phyloP scores from a whole-genome alignment of 2,113 vertebrate genomes.

The Aix galericulata region DNA sequence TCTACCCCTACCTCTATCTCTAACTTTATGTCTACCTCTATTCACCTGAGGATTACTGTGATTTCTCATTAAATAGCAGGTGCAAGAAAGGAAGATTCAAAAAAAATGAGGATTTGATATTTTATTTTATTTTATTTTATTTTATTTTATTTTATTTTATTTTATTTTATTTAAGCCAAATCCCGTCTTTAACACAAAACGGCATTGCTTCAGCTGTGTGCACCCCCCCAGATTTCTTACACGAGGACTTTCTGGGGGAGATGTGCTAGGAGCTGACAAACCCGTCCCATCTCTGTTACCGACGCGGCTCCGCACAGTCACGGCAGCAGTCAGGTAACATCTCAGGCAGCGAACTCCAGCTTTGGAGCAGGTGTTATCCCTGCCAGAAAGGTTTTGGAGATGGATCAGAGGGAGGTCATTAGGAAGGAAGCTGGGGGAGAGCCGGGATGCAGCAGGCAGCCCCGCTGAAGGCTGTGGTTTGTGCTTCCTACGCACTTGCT shows the following conservation, averaged over 20 bases:
- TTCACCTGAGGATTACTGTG: background rate
- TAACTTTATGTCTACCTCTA: background rate
- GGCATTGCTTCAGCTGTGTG: background rate
- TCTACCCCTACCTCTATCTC: background rate
- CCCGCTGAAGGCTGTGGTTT: background rate
- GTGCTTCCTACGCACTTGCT: background rate
- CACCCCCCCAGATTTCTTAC: background rate
- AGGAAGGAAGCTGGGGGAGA: background rate
- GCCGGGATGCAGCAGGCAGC: background rate
- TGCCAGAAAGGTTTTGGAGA: background rate
- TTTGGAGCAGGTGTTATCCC: background rate
- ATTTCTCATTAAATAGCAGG: background rate
- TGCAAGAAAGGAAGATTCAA: background rate
- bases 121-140: no score
- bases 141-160: no score
- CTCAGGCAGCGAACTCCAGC: background rate
- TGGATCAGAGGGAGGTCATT: background rate
- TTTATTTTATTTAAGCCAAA: background rate
- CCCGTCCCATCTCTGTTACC: accelerated
- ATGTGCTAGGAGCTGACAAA: background rate
- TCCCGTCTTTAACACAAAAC: background rate
- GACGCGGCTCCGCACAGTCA: background rate
- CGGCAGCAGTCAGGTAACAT: background rate
- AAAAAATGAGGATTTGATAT: background rate
- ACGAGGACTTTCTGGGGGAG: background rate